Percentiles rank a stretch among this genome's conserved stretches.
These are phyloP conservation scores for Microcaecilia unicolor DNA, from an alignment of 2,797 vertebrate genomes.

Conservation along the genomic window DNA sequence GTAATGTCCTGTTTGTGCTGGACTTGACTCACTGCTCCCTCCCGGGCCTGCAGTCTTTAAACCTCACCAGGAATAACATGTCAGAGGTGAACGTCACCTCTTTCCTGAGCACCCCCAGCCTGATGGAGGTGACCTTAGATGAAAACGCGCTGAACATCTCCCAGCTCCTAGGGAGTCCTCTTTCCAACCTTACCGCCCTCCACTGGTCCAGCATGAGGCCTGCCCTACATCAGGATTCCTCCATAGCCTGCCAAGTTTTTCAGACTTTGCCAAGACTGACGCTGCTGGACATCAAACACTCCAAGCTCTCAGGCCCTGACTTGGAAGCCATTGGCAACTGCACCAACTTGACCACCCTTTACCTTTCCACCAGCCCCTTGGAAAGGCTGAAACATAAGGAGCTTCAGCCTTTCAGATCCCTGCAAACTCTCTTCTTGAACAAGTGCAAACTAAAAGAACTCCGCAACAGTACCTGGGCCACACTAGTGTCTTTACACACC, in stretches of 20 bases:
- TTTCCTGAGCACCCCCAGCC: conserved; percentile 4
- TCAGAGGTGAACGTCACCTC: not conserved
- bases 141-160: conserved; percentile 18
- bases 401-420: not conserved
- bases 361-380: conserved; percentile 5
- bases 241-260: conserved; percentile 10
- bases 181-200: conserved; percentile 6
- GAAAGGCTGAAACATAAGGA: not conserved
- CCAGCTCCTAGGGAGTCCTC: not conserved
- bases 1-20: conserved; percentile 8
- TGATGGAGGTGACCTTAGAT: conserved; percentile 13
- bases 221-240: not conserved
- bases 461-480: not conserved
- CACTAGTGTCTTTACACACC: not conserved
- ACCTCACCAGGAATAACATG: conserved; percentile 8
- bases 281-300: conserved; percentile 16
- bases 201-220: conserved; percentile 18
- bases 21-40: conserved; percentile 11
- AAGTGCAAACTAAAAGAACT: conserved; percentile 12
- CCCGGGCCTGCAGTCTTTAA: conserved; percentile 1
- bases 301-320: not conserved
- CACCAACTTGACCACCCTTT: conserved; percentile 16
- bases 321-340: conserved; percentile 4
- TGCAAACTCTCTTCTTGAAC: conserved; percentile 15
- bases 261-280: not conserved